These are phyloP conservation scores for Channa striata DNA, from an alignment of 2,797 vertebrate genomes.

Conservation along the genomic window DNA sequence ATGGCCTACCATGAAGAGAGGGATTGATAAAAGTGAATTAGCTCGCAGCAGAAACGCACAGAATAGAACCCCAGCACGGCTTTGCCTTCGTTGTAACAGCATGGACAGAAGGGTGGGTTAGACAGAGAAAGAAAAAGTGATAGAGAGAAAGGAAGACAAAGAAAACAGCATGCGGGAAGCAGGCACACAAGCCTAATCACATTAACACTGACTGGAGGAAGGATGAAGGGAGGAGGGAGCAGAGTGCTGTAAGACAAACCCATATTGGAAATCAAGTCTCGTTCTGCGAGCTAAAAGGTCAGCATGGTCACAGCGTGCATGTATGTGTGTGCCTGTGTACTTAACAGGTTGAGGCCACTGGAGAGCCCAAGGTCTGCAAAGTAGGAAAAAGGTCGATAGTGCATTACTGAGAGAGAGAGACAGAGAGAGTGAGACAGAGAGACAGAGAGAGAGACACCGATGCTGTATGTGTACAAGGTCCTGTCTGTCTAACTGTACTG, in stretches of 20 bases:
- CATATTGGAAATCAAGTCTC: constrained; percentile 81
- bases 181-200: constrained; percentile 75
- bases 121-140: constrained; percentile 19
- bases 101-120: background rate
- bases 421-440: background rate
- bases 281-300: constrained; percentile 78
- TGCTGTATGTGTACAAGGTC: constrained; percentile 33
- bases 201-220: constrained; percentile 75
- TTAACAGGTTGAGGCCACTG: constrained; percentile 75
- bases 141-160: constrained; percentile 44
- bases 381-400: constrained; percentile 78
- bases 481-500: constrained; percentile 55
- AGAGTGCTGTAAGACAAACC: constrained; percentile 71
- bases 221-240: constrained; percentile 41
- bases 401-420: constrained; percentile 67
- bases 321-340: constrained; percentile 58
- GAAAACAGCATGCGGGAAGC: constrained; percentile 60
- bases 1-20: constrained; percentile 39
- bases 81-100: constrained; percentile 30
- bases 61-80: constrained; percentile 37
- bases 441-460: background rate
- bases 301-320: constrained; percentile 62
- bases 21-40: constrained; percentile 64
- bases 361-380: constrained; percentile 77
- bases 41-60: constrained; percentile 42